Conservation (phyloP, 2,797 vertebrate species). For the Gambusia yucatana region DNA sequence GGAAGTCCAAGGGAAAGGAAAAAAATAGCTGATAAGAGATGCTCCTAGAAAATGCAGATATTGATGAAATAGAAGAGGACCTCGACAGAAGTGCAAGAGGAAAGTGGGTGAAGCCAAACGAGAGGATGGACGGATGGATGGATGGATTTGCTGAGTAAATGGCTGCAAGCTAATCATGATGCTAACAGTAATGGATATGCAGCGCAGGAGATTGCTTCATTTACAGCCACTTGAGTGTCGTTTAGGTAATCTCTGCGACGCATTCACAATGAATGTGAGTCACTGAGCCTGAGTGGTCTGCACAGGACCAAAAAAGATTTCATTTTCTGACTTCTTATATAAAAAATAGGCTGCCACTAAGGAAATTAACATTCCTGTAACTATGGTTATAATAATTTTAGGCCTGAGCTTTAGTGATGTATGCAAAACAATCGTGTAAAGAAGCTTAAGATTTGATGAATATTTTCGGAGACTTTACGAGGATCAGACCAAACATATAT, state of each 20-base stretch:
- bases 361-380: neutral
- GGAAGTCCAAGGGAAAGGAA: slow-evolving; percentile 9
- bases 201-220: slow-evolving; percentile 59
- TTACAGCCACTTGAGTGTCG: slow-evolving; percentile 60
- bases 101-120: slow-evolving; percentile 20
- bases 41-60: slow-evolving; percentile 50
- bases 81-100: slow-evolving; percentile 24
- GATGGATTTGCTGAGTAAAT: slow-evolving; percentile 58
- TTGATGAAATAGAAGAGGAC: slow-evolving; percentile 51
- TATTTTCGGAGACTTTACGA: neutral
- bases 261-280: slow-evolving; percentile 40
- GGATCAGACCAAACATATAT: neutral
- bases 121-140: slow-evolving; percentile 46
- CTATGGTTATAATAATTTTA: slow-evolving; percentile 12
- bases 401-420: neutral
- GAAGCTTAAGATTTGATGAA: neutral
- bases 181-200: slow-evolving; percentile 64
- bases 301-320: slow-evolving; percentile 21
- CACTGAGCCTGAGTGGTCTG: slow-evolving; percentile 19
- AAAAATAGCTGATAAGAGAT: slow-evolving; percentile 52
- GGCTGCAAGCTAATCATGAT: slow-evolving; percentile 64
- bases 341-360: neutral
- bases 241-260: slow-evolving; percentile 61
- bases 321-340: neutral
- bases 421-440: neutral